Percentiles rank a stretch among this genome's conserved stretches.
These are phyloP conservation scores for Idaea dimidiata DNA, from an alignment of 2,888 invertebrate species.

Conservation along the genomic window DNA sequence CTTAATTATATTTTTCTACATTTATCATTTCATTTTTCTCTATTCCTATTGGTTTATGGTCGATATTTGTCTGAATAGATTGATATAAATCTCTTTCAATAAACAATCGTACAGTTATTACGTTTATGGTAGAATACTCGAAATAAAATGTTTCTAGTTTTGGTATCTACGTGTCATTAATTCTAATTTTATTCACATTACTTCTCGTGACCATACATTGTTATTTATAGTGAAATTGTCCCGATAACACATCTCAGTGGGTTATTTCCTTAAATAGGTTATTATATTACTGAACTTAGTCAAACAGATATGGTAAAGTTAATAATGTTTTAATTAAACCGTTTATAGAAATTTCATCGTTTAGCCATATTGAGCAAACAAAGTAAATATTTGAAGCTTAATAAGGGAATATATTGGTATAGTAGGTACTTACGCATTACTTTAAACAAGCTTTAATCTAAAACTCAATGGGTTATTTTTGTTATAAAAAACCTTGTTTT, in stretches of 20 bases:
- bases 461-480: too few relatives aligned
- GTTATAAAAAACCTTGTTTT: too few relatives aligned
- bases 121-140: conserved; percentile 69
- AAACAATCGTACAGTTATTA: conserved; percentile 66
- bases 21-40: conserved; percentile 18
- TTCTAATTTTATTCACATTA: conserved; percentile 70
- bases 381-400: background rate
- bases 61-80: conserved; percentile 30
- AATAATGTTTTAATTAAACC: conserved; percentile 21
- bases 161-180: conserved; percentile 62
- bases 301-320: conserved; percentile 16
- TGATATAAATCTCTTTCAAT: conserved; percentile 32
- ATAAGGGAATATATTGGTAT: too few relatives aligned
- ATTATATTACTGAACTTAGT: conserved; percentile 15
- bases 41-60: conserved; percentile 23
- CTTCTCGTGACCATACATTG: conserved; percentile 51
- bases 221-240: conserved; percentile 51
- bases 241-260: conserved; percentile 51
- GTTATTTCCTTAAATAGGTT: conserved; percentile 37
- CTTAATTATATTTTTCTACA: conserved; percentile 43
- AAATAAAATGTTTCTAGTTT: conserved; percentile 68
- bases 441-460: too few relatives aligned
- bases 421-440: too few relatives aligned
- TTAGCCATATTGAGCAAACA: conserved; percentile 8
- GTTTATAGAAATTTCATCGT: background rate